These are phyloP conservation scores for Agrotis exclamationis DNA, from an alignment of 2,888 invertebrate genomes.

Conservation along the genomic window DNA sequence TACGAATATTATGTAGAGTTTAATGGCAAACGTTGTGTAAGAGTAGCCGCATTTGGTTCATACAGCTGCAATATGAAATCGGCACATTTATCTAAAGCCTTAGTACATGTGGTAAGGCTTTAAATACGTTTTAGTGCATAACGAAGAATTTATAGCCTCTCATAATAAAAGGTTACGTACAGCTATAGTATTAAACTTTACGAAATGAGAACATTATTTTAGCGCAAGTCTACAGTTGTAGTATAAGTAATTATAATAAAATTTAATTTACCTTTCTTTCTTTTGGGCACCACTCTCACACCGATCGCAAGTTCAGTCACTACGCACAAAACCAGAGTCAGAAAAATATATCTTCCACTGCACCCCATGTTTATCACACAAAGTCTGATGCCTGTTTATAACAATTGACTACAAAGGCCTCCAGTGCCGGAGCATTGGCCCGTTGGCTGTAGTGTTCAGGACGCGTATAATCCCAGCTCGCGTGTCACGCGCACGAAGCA, in stretches of 20 bases:
- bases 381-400: slow-evolving; percentile 74
- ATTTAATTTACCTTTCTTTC: slow-evolving; percentile 89
- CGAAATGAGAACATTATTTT: slow-evolving; percentile 29
- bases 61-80: slow-evolving; percentile 49
- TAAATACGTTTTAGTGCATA: slow-evolving; percentile 60
- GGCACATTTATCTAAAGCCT: slow-evolving; percentile 50
- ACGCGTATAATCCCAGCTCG: slow-evolving; percentile 74
- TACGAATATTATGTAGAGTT: slow-evolving; percentile 32
- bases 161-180: slow-evolving; percentile 34
- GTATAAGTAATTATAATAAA: slow-evolving; percentile 28
- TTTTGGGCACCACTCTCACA: slow-evolving; percentile 90
- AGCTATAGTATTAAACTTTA: slow-evolving; percentile 40
- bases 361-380: slow-evolving; percentile 87
- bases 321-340: slow-evolving; percentile 89
- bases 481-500: slow-evolving; percentile 71
- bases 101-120: slow-evolving; percentile 48
- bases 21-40: slow-evolving; percentile 66
- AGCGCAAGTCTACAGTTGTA: slow-evolving; percentile 1
- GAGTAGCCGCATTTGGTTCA: slow-evolving; percentile 54
- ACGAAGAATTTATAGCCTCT: slow-evolving; percentile 48
- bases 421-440: slow-evolving; percentile 82
- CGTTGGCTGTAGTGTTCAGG: slow-evolving; percentile 64
- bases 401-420: slow-evolving; percentile 76
- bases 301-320: slow-evolving; percentile 89
- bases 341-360: slow-evolving; percentile 89